phyloP scores from a whole-genome alignment of 2,888 invertebrate genomes.

The Formica aserva region DNA sequence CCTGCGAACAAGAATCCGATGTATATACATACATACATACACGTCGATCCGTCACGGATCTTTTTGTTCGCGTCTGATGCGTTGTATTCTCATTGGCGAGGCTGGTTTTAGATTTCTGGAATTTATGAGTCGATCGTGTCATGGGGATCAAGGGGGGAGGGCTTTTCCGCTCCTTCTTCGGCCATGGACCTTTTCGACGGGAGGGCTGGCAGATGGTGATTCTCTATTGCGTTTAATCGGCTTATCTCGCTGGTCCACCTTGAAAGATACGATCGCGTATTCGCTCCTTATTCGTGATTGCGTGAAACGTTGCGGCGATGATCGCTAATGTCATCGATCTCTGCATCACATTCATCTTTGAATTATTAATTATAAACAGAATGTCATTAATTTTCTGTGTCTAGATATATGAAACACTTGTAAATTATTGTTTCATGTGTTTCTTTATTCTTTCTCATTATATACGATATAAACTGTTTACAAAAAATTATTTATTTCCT shows the following conservation, averaged over 20 bases:
- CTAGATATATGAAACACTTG: not conserved
- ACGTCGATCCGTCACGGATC: constrained; percentile 70
- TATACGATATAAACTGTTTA: not conserved
- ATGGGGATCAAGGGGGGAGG: not conserved
- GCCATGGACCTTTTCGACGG: constrained; percentile 56
- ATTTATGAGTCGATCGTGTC: constrained; percentile 78
- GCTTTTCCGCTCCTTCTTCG: constrained; percentile 36
- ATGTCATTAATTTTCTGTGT: not conserved
- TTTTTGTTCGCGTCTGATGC: constrained; percentile 78
- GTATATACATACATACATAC: constrained; percentile 56
- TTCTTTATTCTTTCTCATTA: not conserved
- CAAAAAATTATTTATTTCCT: not conserved
- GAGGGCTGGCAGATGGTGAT: constrained; percentile 79
- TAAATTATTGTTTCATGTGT: not conserved
- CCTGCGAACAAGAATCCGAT: constrained; percentile 66
- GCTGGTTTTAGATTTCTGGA: constrained; percentile 84
- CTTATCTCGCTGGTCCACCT: constrained; percentile 72
- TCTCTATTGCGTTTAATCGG: constrained; percentile 82
- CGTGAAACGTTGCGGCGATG: not conserved
- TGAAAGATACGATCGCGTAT: constrained; percentile 35
- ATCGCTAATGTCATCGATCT: not conserved
- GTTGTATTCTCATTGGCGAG: constrained; percentile 77
- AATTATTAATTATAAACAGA: not conserved
- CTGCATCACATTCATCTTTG: not conserved
- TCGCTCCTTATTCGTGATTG: constrained; percentile 39